These are phyloP conservation scores for Nycticorax nycticorax DNA, from an alignment of 2,113 vertebrate genomes.

Conservation along the genomic window DNA sequence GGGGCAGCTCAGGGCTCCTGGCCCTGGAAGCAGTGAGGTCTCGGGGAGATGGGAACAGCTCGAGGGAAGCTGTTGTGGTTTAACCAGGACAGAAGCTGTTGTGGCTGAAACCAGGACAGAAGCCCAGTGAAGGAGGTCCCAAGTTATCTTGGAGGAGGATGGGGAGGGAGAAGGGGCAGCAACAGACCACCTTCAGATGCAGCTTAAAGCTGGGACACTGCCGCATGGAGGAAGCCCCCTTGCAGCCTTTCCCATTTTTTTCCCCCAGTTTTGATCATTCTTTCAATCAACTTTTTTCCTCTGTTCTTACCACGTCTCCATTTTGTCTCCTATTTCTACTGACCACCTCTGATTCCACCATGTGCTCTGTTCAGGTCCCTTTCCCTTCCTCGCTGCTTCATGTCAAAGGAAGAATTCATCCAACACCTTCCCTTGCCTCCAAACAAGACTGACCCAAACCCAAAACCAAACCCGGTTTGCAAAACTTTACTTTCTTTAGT, in stretches of 20 bases:
- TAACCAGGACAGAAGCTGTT: too few species aligned
- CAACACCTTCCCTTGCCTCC: background rate
- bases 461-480: too few species aligned
- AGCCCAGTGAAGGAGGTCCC: background rate
- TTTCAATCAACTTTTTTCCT: background rate
- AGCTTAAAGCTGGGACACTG: background rate
- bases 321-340: background rate
- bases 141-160: background rate
- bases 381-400: background rate
- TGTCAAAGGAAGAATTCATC: background rate
- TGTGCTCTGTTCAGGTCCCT: background rate
- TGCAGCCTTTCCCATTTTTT: background rate
- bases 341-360: background rate
- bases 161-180: background rate
- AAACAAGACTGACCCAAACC: background rate
- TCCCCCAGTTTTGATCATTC: background rate
- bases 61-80: background rate
- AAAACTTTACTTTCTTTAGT: background rate
- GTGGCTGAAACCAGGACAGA: too few species aligned
- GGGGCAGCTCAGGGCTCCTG: background rate
- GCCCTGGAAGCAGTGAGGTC: background rate
- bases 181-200: background rate
- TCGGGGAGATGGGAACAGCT: background rate
- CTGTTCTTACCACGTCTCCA: background rate
- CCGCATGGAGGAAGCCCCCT: background rate